Conservation (phyloP, 2,797 vertebrate species). For the Megalops cyprinoides region DNA sequence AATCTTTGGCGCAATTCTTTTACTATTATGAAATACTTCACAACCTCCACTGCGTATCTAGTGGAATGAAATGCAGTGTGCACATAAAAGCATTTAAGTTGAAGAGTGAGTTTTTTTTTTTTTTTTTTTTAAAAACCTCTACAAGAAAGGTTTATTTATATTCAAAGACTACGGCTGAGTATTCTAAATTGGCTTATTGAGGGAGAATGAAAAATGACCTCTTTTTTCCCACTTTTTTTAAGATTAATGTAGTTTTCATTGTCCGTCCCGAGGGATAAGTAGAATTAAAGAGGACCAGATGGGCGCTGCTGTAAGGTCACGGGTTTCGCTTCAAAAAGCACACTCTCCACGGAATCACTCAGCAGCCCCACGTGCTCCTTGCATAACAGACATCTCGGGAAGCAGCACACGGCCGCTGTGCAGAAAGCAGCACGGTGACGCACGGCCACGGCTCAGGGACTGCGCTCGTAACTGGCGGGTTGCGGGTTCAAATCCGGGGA, state of each 20-base stretch:
- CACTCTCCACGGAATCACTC: not conserved
- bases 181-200: not conserved
- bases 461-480: not conserved
- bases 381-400: no score
- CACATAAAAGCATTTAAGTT: not conserved
- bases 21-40: not conserved
- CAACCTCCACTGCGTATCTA: not conserved
- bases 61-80: not conserved
- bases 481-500: no score
- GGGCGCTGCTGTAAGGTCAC: not conserved
- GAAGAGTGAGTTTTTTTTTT: not conserved
- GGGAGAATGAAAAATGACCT: not conserved
- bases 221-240: no score
- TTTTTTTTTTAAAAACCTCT: not conserved
- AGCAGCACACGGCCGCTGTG: no score
- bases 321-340: not conserved
- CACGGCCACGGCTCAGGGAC: no score
- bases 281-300: not conserved
- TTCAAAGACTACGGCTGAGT: not conserved
- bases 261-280: not conserved
- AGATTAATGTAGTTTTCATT: not conserved
- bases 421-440: no score
- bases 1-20: not conserved
- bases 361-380: not conserved
- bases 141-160: not conserved